Evolutionary conservation across 2,797 vertebrate species (phyloP), one percentile per base, ranked within the genome.

Genomic region (Gila robusta): DNA sequence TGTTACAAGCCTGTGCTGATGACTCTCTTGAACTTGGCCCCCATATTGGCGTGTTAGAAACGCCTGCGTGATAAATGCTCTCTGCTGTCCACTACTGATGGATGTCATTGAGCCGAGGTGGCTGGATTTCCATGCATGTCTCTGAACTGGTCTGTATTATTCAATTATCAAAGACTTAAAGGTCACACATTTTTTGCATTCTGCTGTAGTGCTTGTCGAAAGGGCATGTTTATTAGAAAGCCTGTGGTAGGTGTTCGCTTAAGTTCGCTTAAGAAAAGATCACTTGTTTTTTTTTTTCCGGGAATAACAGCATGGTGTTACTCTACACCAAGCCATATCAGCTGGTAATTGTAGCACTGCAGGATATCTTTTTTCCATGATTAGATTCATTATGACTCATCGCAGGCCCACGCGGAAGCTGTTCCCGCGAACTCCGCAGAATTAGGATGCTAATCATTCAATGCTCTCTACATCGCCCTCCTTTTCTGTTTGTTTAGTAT

Each of bases 161-260:
- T n/a, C 74, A 71, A 67, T 72, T 71, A 87, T 87, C n/a, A 84
- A 54, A 80, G 76, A 72, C 69, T 67, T 23, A 84, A 79, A 83
- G 82, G 82, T 87, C 80, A 73, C 16, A 17, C 19, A 21, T 39
- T 52, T 69, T 74, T 74, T 84, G 64, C 69, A 71, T 84, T 85
- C 72, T 69, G 37, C 71, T 54, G 32, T 49, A 44, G 49, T 82
- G 71, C 69, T 28, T 39, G 23, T 69, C 5, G 37, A 81, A 83
- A 83, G 83, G 76, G 35, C 76, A 41, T 83, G 81, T 49, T 72
- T 78, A 66, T 81, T 70, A 23, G 69, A n/a, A 56, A 59, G 69
- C 32, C 44, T 79, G 74, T 54, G 56, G 84, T 84, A 72, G 54
- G 70, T 70, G 67, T 73, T 82, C 12, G 26, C 67, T 12, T 35